Evolutionary conservation across 1,140 invertebrate species (phyloP), one percentile per base, ranked within the genome.

Genomic region (Drosophila bocki): DNA sequence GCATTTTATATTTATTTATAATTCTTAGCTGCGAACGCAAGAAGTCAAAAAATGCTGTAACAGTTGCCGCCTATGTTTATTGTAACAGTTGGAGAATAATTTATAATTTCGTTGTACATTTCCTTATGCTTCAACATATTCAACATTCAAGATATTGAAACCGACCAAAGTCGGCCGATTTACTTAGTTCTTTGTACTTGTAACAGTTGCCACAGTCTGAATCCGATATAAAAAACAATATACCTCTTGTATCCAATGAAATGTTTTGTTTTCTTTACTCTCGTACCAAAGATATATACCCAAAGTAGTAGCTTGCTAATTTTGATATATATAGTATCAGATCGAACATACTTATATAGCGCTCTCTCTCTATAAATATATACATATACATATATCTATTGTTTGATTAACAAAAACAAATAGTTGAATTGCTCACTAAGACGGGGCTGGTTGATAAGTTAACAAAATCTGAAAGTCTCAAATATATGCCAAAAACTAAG

Each of bases 251-350:
- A 62, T 58, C 61, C 58, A 75, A 80, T 88, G 83, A 86, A 84
- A 80, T 84, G 63, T 88, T 87, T 90, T 84, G 57, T 77, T 81
- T 65, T 51, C 53, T 48, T 78, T 72, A 59, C 47, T 72, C 70
- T 72, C 70, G 60, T 67, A 78, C 61, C 51, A 57, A 80, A 75
- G 44, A 60, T 51, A 77, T 56, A 71, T 60, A 80, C 81, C 84
- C 72, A 65, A 78, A 84, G 81, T 87, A 87, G 84, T 61, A 87
- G 84, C 85, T 87, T 87, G 84, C 77, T 67, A 69, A 88, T 88
- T 87, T 87, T 90, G 77, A 90, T n/a, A 50, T 70, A 42, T 54
- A 71, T 39, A 76, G 71, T 80, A 67, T 35, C 54, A 65, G 79
- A 84, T 70, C 53, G 68, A 71, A 70, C 62, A 75, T 85, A 78